These are phyloP conservation scores for Empis stercorea DNA, from an alignment of 2,888 invertebrate species.

Conservation along the genomic window DNA sequence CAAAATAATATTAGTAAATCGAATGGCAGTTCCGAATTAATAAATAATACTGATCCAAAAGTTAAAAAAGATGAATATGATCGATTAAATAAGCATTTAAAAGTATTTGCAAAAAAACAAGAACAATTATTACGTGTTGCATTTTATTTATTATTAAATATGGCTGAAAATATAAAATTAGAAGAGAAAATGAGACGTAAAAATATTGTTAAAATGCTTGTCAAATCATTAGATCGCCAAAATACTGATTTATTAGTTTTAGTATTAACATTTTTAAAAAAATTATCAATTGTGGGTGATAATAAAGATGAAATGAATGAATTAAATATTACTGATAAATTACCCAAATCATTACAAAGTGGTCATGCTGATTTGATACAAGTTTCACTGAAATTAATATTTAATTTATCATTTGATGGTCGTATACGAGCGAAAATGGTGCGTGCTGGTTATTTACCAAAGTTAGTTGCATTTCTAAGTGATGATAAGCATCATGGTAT, in stretches of 20 bases:
- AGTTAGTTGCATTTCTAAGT: slow-evolving; percentile 79
- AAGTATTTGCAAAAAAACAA: slow-evolving; percentile 78
- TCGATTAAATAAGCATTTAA: slow-evolving; percentile 61
- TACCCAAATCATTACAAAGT: slow-evolving; percentile 63
- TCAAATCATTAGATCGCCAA: slow-evolving; percentile 78
- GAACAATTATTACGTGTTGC: slow-evolving; percentile 84
- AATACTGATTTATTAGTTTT: slow-evolving; percentile 81
- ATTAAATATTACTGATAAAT: slow-evolving; percentile 65
- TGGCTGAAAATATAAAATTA: slow-evolving; percentile 88
- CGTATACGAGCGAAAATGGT: slow-evolving; percentile 80
- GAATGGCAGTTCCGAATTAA: slow-evolving; percentile 29
- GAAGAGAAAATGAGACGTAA: slow-evolving; percentile 97
- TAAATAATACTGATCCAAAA: slow-evolving; percentile 30
- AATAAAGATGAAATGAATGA: slow-evolving; percentile 88
- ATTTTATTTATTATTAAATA: slow-evolving; percentile 84
- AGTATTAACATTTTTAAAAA: slow-evolving; percentile 87
- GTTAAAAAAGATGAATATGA: slow-evolving; percentile 59
- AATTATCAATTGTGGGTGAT: slow-evolving; percentile 84
- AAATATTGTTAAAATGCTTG: slow-evolving; percentile 75
- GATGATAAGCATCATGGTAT: slow-evolving; percentile 67
- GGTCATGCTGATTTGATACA: slow-evolving; percentile 46
- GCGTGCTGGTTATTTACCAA: slow-evolving; percentile 74
- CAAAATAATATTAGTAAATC: slow-evolving; percentile 18
- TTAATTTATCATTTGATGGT: slow-evolving; percentile 92
- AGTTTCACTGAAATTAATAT: slow-evolving; percentile 74